Evolutionary conservation across 2,113 vertebrate genomes (phyloP).

Genomic region (Corythornis cristatus): DNA sequence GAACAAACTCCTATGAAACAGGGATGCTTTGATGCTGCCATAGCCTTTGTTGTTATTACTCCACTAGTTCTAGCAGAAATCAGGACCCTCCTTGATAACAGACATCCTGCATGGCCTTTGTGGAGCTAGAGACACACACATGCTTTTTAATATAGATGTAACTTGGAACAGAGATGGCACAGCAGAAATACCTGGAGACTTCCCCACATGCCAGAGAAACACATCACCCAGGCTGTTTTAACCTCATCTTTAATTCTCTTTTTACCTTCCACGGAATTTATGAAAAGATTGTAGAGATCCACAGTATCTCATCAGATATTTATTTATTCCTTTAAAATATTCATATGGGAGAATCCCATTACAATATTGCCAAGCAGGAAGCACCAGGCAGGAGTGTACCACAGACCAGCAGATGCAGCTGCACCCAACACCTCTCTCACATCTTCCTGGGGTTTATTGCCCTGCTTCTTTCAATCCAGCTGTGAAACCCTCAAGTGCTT

Average conservation of each 20-base stretch:
- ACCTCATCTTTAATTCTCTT: not conserved
- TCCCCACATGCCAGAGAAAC: too few relatives aligned
- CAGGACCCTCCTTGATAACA: too few relatives aligned
- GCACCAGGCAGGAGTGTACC: not conserved
- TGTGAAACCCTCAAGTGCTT: not conserved
- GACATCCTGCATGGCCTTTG: too few relatives aligned
- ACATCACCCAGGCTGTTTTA: too few relatives aligned
- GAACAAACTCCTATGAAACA: too few relatives aligned
- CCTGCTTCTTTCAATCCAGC: not conserved
- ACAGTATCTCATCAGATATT: conserved; percentile 54
- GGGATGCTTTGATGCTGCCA: too few relatives aligned
- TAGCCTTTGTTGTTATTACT: too few relatives aligned
- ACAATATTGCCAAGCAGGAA: not conserved
- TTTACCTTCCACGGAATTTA: conserved; percentile 19
- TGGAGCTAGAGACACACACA: too few relatives aligned
- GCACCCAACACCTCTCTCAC: not conserved
- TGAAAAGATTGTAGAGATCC: conserved; percentile 6
- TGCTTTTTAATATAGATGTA: too few relatives aligned
- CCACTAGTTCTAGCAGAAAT: too few relatives aligned
- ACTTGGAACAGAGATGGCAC: too few relatives aligned
- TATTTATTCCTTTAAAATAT: conserved; percentile 69
- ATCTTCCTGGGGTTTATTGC: not conserved
- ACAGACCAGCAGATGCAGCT: not conserved
- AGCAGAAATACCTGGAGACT: too few relatives aligned
- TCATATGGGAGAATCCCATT: conserved; percentile 54